Conservation (phyloP, 2,113 vertebrate species). For the Paraplagusia blochii region DNA sequence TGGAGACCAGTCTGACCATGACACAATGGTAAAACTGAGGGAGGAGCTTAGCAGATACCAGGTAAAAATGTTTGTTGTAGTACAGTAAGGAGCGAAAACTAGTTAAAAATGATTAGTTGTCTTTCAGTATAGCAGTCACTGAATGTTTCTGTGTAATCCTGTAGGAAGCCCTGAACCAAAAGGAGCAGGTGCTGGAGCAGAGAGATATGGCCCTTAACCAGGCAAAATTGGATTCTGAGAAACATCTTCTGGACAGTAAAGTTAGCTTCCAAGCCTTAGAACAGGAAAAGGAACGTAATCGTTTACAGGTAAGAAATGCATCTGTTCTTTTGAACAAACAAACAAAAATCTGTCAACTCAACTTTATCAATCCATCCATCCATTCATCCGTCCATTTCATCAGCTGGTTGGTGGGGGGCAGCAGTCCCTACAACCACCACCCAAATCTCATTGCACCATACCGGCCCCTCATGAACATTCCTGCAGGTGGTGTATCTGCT, state of each 20-base stretch:
- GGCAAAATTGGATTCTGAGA: slow-evolving; percentile 70
- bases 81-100: background rate
- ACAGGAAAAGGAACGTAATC: slow-evolving; percentile 73
- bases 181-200: slow-evolving; percentile 74
- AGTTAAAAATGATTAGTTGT: too few relatives aligned
- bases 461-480: too few relatives aligned
- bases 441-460: too few relatives aligned
- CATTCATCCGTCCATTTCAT: too few relatives aligned
- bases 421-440: too few relatives aligned
- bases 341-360: too few relatives aligned
- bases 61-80: slow-evolving; percentile 68
- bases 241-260: slow-evolving; percentile 72
- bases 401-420: too few relatives aligned
- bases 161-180: slow-evolving; percentile 75
- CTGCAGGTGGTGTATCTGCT: too few relatives aligned
- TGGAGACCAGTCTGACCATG: slow-evolving; percentile 65
- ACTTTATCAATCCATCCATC: too few relatives aligned
- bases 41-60: slow-evolving; percentile 82
- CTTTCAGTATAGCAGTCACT: too few relatives aligned
- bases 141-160: background rate
- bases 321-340: too few relatives aligned
- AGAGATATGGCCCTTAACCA: slow-evolving; percentile 76
- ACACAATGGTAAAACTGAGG: slow-evolving; percentile 76
- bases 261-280: slow-evolving; percentile 67
- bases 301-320: slow-evolving; percentile 73